phyloP scores from a whole-genome alignment of 1,140 invertebrate genomes.

The Orchestia grillus region DNA sequence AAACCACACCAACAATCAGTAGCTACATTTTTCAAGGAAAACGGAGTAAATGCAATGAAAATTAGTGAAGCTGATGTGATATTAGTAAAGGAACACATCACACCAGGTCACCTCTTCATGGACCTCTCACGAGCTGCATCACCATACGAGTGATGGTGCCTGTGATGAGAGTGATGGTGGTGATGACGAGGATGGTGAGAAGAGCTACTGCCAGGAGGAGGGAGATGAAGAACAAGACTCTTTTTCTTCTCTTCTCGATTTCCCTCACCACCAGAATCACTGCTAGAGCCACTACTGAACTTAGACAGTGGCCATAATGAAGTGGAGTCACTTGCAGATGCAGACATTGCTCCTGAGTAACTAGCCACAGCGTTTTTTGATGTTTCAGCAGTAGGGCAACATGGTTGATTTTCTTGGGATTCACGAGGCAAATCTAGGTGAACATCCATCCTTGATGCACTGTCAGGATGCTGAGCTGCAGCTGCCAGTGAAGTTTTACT shows the following conservation, averaged over 20 bases:
- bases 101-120: constrained; percentile 63
- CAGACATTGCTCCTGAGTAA: not conserved
- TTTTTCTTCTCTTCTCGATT: constrained; percentile 65
- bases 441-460: not conserved
- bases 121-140: constrained; percentile 57
- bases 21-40: not conserved
- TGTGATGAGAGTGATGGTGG: constrained; percentile 57
- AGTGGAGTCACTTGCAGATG: not conserved
- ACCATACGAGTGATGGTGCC: constrained; percentile 57
- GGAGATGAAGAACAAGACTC: constrained; percentile 63
- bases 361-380: not conserved
- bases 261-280: constrained; percentile 52
- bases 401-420: not conserved
- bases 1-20: not conserved
- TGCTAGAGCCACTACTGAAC: constrained; percentile 38
- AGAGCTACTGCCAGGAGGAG: constrained; percentile 61
- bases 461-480: not conserved
- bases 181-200: constrained; percentile 60
- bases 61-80: not conserved
- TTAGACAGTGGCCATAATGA: constrained; percentile 7
- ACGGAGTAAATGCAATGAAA: not conserved
- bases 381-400: not conserved
- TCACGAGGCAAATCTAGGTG: not conserved
- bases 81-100: not conserved
- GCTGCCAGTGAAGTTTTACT: not conserved